Percentiles rank a stretch among this genome's conserved stretches.
These are phyloP conservation scores for Leuctra nigra DNA, from an alignment of 2,888 invertebrate genomes.

Conservation along the genomic window DNA sequence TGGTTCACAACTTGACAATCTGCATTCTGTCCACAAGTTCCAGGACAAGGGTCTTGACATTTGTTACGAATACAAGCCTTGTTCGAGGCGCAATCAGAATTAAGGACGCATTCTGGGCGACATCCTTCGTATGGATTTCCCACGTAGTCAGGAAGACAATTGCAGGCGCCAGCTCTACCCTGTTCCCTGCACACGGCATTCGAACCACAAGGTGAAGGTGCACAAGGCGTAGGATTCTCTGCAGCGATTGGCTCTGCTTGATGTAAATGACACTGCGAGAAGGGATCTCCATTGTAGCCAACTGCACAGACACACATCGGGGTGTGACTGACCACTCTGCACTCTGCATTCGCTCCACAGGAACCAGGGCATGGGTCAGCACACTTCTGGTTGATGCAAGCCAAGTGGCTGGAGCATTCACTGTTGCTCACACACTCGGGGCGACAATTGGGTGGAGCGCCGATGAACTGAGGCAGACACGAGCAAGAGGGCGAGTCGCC, in stretches of 20 bases:
- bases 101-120: slow-evolving; percentile 33
- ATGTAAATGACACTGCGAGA: slow-evolving; percentile 50
- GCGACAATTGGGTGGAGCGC: slow-evolving; percentile 53
- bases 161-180: slow-evolving; percentile 33
- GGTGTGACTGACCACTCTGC: slow-evolving; percentile 67
- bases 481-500: slow-evolving; percentile 58
- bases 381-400: slow-evolving; percentile 38
- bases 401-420: slow-evolving; percentile 34
- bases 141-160: slow-evolving; percentile 32
- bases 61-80: slow-evolving; percentile 70
- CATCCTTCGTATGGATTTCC: slow-evolving; percentile 36
- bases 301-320: slow-evolving; percentile 60
- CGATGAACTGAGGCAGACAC: slow-evolving; percentile 58
- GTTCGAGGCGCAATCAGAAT: slow-evolving; percentile 43
- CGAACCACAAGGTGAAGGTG: slow-evolving; percentile 44
- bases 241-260: slow-evolving; percentile 27
- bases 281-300: slow-evolving; percentile 71
- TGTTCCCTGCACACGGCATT: slow-evolving; percentile 47
- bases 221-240: slow-evolving; percentile 49
- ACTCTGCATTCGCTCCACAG: slow-evolving; percentile 67
- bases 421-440: slow-evolving; percentile 34
- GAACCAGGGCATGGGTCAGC: slow-evolving; percentile 56
- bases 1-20: slow-evolving; percentile 69
- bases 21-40: slow-evolving; percentile 67
- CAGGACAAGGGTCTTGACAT: slow-evolving; percentile 70